phyloP scores from a whole-genome alignment of 2,113 vertebrate genomes.

The Mohoua ochrocephala region DNA sequence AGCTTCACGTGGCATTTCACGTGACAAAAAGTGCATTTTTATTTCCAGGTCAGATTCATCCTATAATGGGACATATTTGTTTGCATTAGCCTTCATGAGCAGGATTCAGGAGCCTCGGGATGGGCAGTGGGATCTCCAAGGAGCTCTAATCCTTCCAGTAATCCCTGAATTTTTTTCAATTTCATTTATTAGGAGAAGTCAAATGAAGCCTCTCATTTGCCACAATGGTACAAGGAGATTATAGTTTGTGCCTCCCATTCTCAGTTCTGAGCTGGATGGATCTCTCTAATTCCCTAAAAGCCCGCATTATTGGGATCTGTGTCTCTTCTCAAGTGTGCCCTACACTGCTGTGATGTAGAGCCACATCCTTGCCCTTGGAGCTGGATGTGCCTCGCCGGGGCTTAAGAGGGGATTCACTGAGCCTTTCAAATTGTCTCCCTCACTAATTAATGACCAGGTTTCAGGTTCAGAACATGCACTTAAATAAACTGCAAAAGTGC shows the following conservation, averaged over 20 bases:
- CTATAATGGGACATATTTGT: not conserved
- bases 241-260: not conserved
- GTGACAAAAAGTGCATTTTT: not conserved
- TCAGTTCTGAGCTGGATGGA: not conserved
- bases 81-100: not conserved
- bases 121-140: not conserved
- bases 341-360: not conserved
- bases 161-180: not conserved
- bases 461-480: not conserved
- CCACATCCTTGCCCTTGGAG: not conserved
- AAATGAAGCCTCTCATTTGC: not conserved
- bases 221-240: not conserved
- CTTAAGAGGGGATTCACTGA: not conserved
- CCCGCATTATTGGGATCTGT: not conserved
- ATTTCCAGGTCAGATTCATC: not conserved
- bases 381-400: not conserved
- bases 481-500: not conserved
- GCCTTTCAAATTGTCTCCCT: not conserved
- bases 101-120: not conserved
- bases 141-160: not conserved
- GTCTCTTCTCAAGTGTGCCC: not conserved
- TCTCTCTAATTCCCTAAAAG: not conserved
- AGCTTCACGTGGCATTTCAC: not conserved
- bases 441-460: not conserved
- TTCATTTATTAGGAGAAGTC: not conserved